Base-by-base conservation (phyloP, 2,888 invertebrate genomes). In the Drosophila nr. perissopoda region DNA sequence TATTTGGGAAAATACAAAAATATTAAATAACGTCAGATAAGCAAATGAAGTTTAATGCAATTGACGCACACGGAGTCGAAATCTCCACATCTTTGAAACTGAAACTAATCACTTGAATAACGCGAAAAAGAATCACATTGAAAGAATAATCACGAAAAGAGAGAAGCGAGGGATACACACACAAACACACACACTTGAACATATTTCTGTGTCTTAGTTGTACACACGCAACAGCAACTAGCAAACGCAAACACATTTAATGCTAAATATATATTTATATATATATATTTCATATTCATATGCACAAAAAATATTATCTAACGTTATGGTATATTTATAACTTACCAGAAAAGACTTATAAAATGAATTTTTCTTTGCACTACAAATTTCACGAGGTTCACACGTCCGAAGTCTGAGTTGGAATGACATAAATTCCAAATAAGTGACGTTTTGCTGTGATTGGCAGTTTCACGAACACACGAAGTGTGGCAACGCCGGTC, bases 351-450 rank as follows among this genome's bases (percentile, higher is more conserved):
- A 36, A 34, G 11, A 18, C 10, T 16, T 10, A 16, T 16, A 16
- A 8, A 4, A 21, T 33, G 8, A 4, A 21, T 10, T 5, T 52
- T 10, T 11, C 5, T 11, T 34, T 7, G 18, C 25, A 7, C 16
- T 3, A 3, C 3, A 18, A 36, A 7, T 25, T 18, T 0, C 2
- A 42, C 33, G 76, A 73, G 16, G 69, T 48, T 46, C 7, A 18
- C 86, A 56, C 59, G 36, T 52, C 42, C 1, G 63, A 38, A 54
- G 88, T 38, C 56, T 46, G 29, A 62, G 54, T 36, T 61, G 54
- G 33, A 88, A 49, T 88, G 82, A 42, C 4, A 42, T 48, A 58
- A 36, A 8, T 21, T n/a, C 8, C 27, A 29, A 33, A 16, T 25
- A 34, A 27, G 7, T 0, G 27, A 4, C 13, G 51, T 27, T 36